Evolutionary conservation across 1,140 invertebrate species (phyloP), one percentile per base, ranked within the genome.

Genomic region (Lethocerus indicus): DNA sequence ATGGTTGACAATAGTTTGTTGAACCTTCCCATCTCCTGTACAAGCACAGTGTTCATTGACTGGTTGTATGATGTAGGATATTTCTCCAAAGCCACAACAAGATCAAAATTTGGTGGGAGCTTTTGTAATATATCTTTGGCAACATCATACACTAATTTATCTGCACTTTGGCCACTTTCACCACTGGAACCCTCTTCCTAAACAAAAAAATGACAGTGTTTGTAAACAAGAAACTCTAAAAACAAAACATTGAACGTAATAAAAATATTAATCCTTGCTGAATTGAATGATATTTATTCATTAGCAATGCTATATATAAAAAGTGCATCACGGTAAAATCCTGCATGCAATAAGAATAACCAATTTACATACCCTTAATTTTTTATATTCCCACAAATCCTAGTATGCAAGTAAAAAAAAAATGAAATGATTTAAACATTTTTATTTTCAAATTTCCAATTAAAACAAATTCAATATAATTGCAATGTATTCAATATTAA

Each of bases 21-120:
- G 56, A 90, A 96, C 45, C 89, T 65, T 7, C 78, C 83, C 76
- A 92, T 91, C 71, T 94, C 90, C 69, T 96, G 91, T 1, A 94
- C 83, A 26, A 94, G 67, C 2, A 94, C 89, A 6, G 87, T 90
- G 60, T 90, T 90, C 84, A 91, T 87, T 52, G 84, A 87, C 64
- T 90, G 84, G 63, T 79, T 70, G 66, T 93, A 79, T 25, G 70
- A 67, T 26, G 83, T 84, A 25, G 89, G 79, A 71, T 87, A 87
- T 67, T 81, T 78, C 61, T 72, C 62, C 62, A 78, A 61, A 45
- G 80, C 69, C 27, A 68, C 61, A 58, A 80, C 66, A 27, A 84
- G 62, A 67, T 87, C 72, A 67, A 78, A 83, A 65, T 83, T 71
- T 50, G 68, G 59, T 0, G 89, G 90, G 18, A 95, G 65, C 54